Base-by-base conservation (phyloP, 2,113 vertebrate genomes). In the Periophthalmodon schlosseri region DNA sequence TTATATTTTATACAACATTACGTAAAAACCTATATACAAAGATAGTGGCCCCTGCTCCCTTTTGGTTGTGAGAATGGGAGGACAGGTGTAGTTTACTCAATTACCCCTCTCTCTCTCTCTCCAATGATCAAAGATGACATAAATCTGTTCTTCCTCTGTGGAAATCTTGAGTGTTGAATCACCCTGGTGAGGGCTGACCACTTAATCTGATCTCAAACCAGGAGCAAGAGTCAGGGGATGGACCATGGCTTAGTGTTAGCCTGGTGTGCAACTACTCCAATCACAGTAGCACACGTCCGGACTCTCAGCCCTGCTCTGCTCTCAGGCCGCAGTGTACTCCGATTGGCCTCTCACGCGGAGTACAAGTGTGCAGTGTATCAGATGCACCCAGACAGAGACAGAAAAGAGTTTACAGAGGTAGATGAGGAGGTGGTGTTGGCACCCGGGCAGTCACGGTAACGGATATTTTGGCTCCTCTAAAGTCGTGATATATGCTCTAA, bases 281-380 rank as follows among this genome's bases (percentile, higher is more conserved):
- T 83, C 74, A 74, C 68, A 73, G 34, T 52, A 21, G 12, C 68
- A 33, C 60, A 74, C 16, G 24, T 70, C 54, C 68, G 68, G 72
- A 79, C 72, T 50, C 58, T 69, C 78, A 70, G 33, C 70, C 15
- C 12, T 76, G 67, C 39, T 69, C 15, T 13, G 15, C 73, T 72
- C 80, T 15, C 81, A 79, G 72, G 82, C 75, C 75, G 28, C 28
- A 28, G 28, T 39, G 36, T 39, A 39, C 74, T 76, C 79, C 56
- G 81, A 82, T 84, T 86, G 82, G 73, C 84, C 78, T 83, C 84
- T 88, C 76, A 54, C 75, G 74, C 70, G 71, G 75, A 83, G 70
- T 78, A 87, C 86, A 83, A 85, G 88, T 78, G 83, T 87, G 84
- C 76, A 87, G 87, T 88, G 83, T 78, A 89, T 89, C 89, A 91